These are phyloP conservation scores for Drosophila ogumai DNA, from an alignment of 1,140 invertebrate genomes.

Conservation along the genomic window DNA sequence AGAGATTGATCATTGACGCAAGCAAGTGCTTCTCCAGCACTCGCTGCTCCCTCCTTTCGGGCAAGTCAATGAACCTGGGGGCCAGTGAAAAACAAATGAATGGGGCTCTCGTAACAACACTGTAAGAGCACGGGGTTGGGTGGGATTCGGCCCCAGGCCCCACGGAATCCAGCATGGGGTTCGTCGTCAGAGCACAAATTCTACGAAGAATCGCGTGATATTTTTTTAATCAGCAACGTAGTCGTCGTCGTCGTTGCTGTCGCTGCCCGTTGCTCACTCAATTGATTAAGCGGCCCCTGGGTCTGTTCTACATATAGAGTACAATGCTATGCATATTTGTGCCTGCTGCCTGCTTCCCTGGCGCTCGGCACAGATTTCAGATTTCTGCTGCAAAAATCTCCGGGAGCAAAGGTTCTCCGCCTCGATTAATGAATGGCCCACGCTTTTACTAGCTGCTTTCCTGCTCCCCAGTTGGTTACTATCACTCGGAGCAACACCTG, in stretches of 20 bases:
- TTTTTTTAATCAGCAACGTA: constrained; percentile 72
- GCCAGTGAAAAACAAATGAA: constrained; percentile 31
- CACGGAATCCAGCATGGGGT: constrained; percentile 28
- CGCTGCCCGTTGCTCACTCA: constrained; percentile 53
- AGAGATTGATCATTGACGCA: constrained; percentile 67
- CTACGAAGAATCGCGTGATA: constrained; percentile 78
- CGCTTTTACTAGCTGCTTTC: constrained; percentile 33
- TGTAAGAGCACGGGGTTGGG: constrained; percentile 27
- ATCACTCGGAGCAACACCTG: constrained; percentile 12
- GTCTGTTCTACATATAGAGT: constrained; percentile 41
- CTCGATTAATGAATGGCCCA: constrained; percentile 66
- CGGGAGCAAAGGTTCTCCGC: constrained; percentile 76
- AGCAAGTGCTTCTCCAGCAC: constrained; percentile 12
- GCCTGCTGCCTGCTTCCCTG: constrained; percentile 5
- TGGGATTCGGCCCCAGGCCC: constrained; percentile 15
- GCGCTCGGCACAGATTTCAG: constrained; percentile 60
- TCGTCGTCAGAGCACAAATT: constrained; percentile 68
- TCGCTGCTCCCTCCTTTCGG: constrained; percentile 10
- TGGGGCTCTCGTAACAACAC: constrained; percentile 42
- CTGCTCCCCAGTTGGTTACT: constrained; percentile 17
- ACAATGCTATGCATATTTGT: constrained; percentile 39
- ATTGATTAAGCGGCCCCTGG: constrained; percentile 73
- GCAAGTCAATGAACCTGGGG: constrained; percentile 49
- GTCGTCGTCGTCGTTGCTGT: constrained; percentile 33
- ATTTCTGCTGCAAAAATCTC: constrained; percentile 62